Base-by-base conservation (phyloP, 2,113 vertebrate species). In the Chionomys nivalis region DNA sequence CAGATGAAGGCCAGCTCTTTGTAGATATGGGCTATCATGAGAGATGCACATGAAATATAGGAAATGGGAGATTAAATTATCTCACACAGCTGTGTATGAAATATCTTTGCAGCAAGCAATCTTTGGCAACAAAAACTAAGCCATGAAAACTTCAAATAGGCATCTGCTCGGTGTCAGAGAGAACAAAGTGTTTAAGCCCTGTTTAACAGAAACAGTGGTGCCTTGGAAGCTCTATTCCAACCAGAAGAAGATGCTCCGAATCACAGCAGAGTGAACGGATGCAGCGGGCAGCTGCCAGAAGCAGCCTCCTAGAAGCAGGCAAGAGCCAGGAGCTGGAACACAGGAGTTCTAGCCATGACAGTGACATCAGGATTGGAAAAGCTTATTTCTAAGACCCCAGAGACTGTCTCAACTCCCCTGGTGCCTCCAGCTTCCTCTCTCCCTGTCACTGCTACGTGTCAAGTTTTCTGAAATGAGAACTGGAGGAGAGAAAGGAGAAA, bases 21-120 rank as follows among this genome's bases (percentile, higher is more conserved):
- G 44, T 42, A 78, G 36, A 61, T 63, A 65, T 4, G 12, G 68
- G 33, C 7, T 39, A 13, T 77, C 91, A 77, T 26, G 16, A 49
- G 92, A 82, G 26, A 72, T 39, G 28, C 61, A 68, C 7, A 31
- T 28, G 77, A 89, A 91, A 93, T 55, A 39, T 7, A 52, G 39
- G 21, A 93, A 82, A 55, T 1, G 39, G 47, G 73, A 94, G 31
- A 93, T 93, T 94, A 93, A 89, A 93, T 36, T 85, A 52, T 7
- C 44, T 87, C 89, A 33, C 9, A 55, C 42, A 76, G 70, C 58
- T 52, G 23, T 7, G 31, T 7, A 82, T 42, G 52, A 86, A 81
- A 76, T 72, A 72, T 52, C n/a, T 36, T 44, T 44, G 31, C 44
- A 55, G 28, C 47, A 58, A 23, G 89, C 42, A 33, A 17, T 86